A percentile compares a stretch with the other conserved stretches of the same genome.
Evolutionary conservation across 2,797 vertebrate species (phyloP).

Genomic region (Danio albolineatus): DNA sequence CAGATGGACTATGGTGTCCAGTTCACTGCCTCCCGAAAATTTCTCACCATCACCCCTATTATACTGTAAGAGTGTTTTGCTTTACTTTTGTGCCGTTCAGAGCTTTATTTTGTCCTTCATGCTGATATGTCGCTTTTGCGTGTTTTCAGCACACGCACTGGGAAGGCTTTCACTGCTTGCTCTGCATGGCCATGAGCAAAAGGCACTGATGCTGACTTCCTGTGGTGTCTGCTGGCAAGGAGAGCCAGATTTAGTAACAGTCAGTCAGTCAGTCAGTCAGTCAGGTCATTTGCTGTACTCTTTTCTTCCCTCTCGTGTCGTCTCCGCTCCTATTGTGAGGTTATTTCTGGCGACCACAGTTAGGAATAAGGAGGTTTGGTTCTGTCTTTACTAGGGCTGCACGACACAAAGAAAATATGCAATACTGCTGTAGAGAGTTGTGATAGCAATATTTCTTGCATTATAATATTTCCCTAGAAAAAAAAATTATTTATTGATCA

Average conservation of each 20-base stretch:
- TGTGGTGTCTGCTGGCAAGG: conserved; percentile 47
- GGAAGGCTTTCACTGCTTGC: conserved; percentile 19
- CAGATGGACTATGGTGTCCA: conserved; percentile 99
- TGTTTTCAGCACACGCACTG: conserved; percentile 1
- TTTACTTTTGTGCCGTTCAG: background rate
- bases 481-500: too few relatives aligned
- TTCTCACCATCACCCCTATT: conserved; percentile 96
- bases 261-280: conserved; percentile 23
- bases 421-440: too few relatives aligned
- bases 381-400: background rate
- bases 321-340: background rate
- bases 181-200: conserved; percentile 20
- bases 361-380: background rate
- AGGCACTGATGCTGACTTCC: conserved; percentile 41
- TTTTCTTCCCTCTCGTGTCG: background rate
- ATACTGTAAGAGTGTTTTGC: conserved; percentile 86
- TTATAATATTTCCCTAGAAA: too few relatives aligned
- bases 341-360: background rate
- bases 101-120: background rate
- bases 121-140: conserved; percentile 1
- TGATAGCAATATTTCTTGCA: too few relatives aligned
- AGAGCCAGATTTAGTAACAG: conserved; percentile 40
- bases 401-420: too few relatives aligned
- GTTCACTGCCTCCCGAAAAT: conserved; percentile 96
- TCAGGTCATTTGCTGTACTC: conserved; percentile 33